Conservation (phyloP, 37 sponge, comb jelly and placozoan genomes). For the Halichondria panicea region DNA sequence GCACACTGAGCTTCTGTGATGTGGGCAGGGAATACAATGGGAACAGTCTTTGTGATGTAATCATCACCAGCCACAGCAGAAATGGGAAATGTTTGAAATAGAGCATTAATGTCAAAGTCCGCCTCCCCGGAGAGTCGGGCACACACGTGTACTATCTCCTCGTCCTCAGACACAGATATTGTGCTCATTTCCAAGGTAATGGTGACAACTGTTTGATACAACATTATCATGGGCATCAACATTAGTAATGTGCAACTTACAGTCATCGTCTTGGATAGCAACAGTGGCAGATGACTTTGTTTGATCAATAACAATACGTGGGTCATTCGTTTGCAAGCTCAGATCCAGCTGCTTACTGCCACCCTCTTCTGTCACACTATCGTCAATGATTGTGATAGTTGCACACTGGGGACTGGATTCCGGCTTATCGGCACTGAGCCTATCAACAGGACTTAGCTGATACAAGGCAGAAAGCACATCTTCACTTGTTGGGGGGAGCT, state of each 20-base stretch:
- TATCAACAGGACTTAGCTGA: neutral
- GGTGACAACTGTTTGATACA: neutral
- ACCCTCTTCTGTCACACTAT: slow-evolving; percentile 2
- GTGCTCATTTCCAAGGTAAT: neutral
- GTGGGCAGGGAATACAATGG: neutral
- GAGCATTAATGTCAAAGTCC: slow-evolving; percentile 5
- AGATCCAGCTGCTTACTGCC: neutral
- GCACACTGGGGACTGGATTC: slow-evolving; percentile 12
- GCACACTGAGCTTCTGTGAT: neutral
- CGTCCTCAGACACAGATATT: slow-evolving; percentile 8
- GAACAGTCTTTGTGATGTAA: too few species aligned
- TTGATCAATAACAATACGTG: neutral
- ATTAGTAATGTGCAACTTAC: slow-evolving; percentile 3
- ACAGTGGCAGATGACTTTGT: neutral
- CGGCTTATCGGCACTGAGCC: neutral
- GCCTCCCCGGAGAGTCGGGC: slow-evolving; percentile 1
- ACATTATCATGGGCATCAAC: neutral
- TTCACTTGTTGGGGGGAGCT: slow-evolving; percentile 13
- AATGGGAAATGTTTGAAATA: neutral
- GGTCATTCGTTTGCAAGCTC: neutral
- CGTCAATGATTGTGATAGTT: slow-evolving; percentile 22
- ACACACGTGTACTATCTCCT: neutral
- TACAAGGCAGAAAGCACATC: neutral
- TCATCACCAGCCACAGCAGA: neutral
- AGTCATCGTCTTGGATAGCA: slow-evolving; percentile 8